Conservation (phyloP, 2,888 invertebrate genomes). For the Rotaria macrura region DNA sequence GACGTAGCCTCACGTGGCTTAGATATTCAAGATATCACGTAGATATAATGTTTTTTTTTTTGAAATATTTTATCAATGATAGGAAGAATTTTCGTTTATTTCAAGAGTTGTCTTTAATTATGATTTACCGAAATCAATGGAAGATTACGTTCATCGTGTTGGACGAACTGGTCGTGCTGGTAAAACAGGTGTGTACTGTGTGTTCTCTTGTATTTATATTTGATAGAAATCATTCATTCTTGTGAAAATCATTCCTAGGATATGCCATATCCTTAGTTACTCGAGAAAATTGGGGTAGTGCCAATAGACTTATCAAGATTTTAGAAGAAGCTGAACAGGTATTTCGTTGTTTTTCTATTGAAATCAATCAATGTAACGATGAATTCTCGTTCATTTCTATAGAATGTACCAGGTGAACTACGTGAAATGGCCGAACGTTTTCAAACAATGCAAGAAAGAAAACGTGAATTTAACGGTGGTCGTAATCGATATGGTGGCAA, state of each 20-base stretch:
- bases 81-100: constrained; percentile 33
- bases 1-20: constrained; percentile 88
- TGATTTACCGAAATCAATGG: constrained; percentile 83
- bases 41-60: constrained; percentile 14
- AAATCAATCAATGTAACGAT: too few species aligned
- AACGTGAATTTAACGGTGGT: constrained; percentile 20
- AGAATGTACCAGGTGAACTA: constrained; percentile 24
- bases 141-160: constrained; percentile 90
- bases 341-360: not conserved
- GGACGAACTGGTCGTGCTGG: constrained; percentile 88
- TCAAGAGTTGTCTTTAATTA: constrained; percentile 73
- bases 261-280: constrained; percentile 26
- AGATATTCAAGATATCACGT: constrained; percentile 59
- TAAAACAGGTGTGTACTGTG: constrained; percentile 59
- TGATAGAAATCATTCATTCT: not conserved
- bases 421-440: constrained; percentile 25
- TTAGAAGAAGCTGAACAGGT: constrained; percentile 30
- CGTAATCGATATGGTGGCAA: constrained; percentile 4
- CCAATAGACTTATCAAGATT: constrained; percentile 25
- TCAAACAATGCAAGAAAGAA: not conserved
- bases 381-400: not conserved
- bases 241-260: not conserved
- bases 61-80: not conserved
- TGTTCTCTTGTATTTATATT: not conserved
- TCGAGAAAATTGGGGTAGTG: constrained; percentile 30